These are phyloP conservation scores for Neotoma lepida DNA, from an alignment of 2,113 vertebrate species.

Conservation along the genomic window DNA sequence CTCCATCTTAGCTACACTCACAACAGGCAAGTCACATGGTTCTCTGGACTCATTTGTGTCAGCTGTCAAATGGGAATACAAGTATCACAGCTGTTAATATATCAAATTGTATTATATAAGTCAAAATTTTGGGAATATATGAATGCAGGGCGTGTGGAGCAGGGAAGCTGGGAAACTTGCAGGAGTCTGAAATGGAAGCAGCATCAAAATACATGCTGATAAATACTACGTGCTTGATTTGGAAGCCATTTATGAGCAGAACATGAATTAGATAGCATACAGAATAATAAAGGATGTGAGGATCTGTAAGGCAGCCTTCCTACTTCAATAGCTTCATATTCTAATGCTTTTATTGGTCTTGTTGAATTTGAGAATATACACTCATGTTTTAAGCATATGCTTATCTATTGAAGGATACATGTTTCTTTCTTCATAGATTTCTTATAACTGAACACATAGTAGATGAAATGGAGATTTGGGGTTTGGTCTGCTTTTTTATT, in stretches of 20 bases:
- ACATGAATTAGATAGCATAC: neutral
- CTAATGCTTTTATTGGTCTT: neutral
- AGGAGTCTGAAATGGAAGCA: neutral
- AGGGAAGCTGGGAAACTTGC: neutral
- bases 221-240: slow-evolving; percentile 7
- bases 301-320: neutral
- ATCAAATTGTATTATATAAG: neutral
- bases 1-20: neutral
- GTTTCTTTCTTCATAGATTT: neutral
- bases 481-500: slow-evolving; percentile 1
- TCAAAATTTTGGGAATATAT: neutral
- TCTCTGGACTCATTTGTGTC: neutral
- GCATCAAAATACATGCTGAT: neutral
- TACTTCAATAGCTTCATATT: neutral
- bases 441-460: neutral
- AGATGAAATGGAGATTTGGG: neutral
- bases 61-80: neutral
- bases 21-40: neutral
- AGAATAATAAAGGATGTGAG: neutral
- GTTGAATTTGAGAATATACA: neutral
- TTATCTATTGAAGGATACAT: neutral
- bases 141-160: neutral
- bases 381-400: neutral
- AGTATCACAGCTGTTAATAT: neutral
- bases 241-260: neutral